Conservation (phyloP, 2,113 vertebrate species). For the Corvus hawaiiensis region DNA sequence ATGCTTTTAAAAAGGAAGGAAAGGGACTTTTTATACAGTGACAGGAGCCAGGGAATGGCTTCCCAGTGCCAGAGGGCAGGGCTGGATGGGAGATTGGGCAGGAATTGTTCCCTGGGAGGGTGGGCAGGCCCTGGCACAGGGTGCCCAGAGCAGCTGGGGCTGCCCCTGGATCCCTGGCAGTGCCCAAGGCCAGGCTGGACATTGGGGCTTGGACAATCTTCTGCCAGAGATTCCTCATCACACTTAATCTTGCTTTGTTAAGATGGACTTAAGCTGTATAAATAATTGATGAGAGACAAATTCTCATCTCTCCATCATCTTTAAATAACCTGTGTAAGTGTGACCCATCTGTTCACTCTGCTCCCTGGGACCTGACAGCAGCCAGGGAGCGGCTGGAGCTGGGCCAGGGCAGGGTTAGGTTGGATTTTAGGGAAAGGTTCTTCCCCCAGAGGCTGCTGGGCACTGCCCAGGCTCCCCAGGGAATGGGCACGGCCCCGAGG, state of each 20-base stretch:
- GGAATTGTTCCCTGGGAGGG: background rate
- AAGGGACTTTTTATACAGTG: background rate
- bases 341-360: background rate
- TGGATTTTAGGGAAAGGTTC: background rate
- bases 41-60: background rate
- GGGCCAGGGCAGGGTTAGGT: fast-evolving
- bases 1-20: background rate
- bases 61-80: background rate
- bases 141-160: background rate
- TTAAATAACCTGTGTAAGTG: background rate
- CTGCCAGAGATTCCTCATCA: background rate
- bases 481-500: background rate
- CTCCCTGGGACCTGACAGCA: background rate
- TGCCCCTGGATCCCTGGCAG: background rate
- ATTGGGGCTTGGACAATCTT: background rate
- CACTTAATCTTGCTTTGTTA: background rate
- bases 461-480: background rate
- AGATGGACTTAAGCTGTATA: background rate
- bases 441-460: background rate
- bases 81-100: background rate
- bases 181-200: background rate
- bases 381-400: fast-evolving
- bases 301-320: background rate
- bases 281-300: background rate
- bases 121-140: background rate